Percentiles rank a stretch among this genome's conserved stretches.
These are phyloP conservation scores for Astropecten irregularis DNA, from an alignment of 53 echinoderm and acorn worm genomes.

Conservation along the genomic window DNA sequence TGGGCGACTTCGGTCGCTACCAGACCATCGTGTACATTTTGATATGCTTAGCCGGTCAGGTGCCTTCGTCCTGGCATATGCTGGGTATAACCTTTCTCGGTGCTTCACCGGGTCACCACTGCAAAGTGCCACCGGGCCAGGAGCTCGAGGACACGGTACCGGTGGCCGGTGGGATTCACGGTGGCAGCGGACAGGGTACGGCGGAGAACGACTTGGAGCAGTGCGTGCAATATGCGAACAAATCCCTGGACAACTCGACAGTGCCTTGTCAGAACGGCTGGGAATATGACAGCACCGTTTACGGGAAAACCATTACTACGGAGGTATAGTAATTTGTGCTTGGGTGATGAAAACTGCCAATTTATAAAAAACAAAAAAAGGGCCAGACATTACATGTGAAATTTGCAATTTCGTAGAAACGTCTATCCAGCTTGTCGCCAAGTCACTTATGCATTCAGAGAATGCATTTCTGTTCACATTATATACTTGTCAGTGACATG, in stretches of 20 bases:
- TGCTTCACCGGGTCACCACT: slow-evolving; percentile 81
- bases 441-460: no score
- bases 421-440: no score
- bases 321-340: no score
- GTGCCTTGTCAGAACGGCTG: slow-evolving; percentile 73
- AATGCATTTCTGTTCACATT: no score
- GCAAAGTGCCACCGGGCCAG: slow-evolving; percentile 47
- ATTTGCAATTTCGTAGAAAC: no score
- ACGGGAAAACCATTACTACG: slow-evolving; percentile 82
- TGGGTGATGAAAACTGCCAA: no score
- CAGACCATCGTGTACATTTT: slow-evolving; percentile 83
- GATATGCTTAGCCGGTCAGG: slow-evolving; percentile 85
- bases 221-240: slow-evolving; percentile 68
- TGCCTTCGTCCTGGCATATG: slow-evolving; percentile 92
- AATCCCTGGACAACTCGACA: slow-evolving; percentile 56
- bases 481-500: no score
- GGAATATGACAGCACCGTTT: slow-evolving; percentile 64
- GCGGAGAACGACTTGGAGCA: slow-evolving; percentile 50
- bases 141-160: slow-evolving; percentile 38
- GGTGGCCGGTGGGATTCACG: slow-evolving; percentile 6
- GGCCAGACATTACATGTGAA: no score
- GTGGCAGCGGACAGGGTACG: no score
- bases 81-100: slow-evolving; percentile 88
- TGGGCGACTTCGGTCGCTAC: slow-evolving; percentile 88
- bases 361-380: no score